Base-by-base conservation (phyloP, 1,140 invertebrate genomes). In the Conus betulinus region DNA sequence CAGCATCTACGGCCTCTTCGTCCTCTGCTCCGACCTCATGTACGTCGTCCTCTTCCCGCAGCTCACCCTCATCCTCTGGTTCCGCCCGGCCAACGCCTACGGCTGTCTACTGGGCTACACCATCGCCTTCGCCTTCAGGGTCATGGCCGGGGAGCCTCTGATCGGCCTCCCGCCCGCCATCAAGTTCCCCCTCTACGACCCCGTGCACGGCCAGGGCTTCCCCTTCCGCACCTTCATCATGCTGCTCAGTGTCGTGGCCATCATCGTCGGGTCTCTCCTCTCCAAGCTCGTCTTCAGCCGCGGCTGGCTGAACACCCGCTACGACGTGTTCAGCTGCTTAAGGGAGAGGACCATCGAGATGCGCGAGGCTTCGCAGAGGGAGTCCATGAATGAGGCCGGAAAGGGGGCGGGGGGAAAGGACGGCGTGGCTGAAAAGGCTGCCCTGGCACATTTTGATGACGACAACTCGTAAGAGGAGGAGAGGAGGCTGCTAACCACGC, bases 131-230 rank as follows among this genome's bases (percentile, higher is more conserved):
- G 82, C 98, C 23, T 97, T 99, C 15, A 96, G 98, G 10, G 94
- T 99, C 23, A 94, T 96, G 23, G 98, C 98, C 2, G 98, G 98
- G 0, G 98, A 99, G 94, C 96, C 97, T 23, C 95, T 98, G 90
- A 95, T 99, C 88, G 97, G 97, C 3, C 95, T 99, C 39, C 97
- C 97, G 0, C 96, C 98, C 0, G 93, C 98, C 15, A 97, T 99
- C 76, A 96, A 97, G 91, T 99, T 97, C 95, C 98, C 98, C 0
- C 97, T 97, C 20, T 99, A 97, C 95, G 97, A 98, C 91, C 96
- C 96, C 13, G 96, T 96, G 63, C 96, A 95, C 15, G 86, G 88
- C 23, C 78, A 57, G 20, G 53, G 91, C 0, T 94, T 94, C 81
- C 93, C 93, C 11, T 93, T 93, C 87, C 87, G 92, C 17, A 93